A percentile compares a stretch with the other conserved stretches of the same genome.
Conservation (phyloP, 2,113 vertebrate genomes). For the Ptilonorhynchus violaceus region DNA sequence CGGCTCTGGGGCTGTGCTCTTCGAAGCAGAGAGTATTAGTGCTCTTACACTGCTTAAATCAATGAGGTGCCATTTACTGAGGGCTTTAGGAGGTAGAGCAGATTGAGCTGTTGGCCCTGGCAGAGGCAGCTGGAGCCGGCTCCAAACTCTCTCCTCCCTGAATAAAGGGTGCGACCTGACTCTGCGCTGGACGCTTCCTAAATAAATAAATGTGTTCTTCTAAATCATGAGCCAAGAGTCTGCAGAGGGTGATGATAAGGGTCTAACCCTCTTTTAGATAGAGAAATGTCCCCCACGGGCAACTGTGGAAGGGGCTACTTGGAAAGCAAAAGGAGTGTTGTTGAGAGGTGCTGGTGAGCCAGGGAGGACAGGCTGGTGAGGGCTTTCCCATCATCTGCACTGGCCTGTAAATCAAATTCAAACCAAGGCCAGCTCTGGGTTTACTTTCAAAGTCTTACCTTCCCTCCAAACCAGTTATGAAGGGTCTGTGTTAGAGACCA, state of each 20-base stretch:
- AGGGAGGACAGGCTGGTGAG: not conserved
- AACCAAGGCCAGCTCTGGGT: not conserved
- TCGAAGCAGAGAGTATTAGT: not conserved
- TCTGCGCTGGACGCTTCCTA: not conserved
- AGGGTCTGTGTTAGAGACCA: not conserved
- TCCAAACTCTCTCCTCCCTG: not conserved
- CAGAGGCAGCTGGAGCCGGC: not conserved
- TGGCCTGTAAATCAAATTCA: not conserved
- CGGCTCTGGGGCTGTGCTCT: not conserved
- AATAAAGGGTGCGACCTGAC: accelerated
- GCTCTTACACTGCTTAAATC: not conserved
- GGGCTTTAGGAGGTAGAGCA: not conserved
- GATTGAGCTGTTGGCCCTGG: not conserved
- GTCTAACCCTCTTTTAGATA: not conserved
- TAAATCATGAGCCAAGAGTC: not conserved
- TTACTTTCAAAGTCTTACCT: not conserved
- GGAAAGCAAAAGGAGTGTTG: not conserved
- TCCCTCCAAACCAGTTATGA: not conserved
- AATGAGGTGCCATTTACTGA: not conserved
- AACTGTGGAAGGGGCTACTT: not conserved
- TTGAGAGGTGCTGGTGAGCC: not conserved
- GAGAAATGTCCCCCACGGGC: not conserved
- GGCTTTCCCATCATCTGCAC: not conserved
- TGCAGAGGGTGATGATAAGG: not conserved
- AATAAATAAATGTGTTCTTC: not conserved